Percentiles rank a stretch among this genome's conserved stretches.
Conservation (phyloP, 2,888 invertebrate species). For the Eubasilissa splendida region DNA sequence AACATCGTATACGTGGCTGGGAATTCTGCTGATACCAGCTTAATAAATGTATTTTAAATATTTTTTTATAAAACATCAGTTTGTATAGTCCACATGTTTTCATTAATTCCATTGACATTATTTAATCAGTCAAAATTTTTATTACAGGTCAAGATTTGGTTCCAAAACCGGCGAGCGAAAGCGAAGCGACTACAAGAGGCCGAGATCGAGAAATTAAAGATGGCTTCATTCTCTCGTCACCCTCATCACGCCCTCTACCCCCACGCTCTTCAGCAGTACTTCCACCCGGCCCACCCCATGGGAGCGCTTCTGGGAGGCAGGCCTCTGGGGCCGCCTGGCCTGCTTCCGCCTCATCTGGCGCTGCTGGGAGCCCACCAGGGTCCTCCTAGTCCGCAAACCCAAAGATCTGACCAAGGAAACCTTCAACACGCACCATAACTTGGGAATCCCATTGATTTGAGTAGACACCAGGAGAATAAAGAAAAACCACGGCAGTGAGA, state of each 20-base stretch:
- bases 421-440: conserved; percentile 47
- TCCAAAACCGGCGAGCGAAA: conserved; percentile 96
- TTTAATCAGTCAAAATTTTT: background rate
- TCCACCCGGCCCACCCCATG: conserved; percentile 75
- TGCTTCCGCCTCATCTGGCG: conserved; percentile 64
- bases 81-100: no score
- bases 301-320: conserved; percentile 68
- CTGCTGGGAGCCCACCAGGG: conserved; percentile 65
- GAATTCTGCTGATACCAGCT: no score
- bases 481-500: no score
- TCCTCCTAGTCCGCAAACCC: conserved; percentile 53
- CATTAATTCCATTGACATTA: no score
- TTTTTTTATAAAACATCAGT: no score
- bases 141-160: conserved; percentile 87
- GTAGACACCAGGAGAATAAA: no score
- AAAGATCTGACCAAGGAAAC: conserved; percentile 23
- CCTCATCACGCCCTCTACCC: conserved; percentile 75
- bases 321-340: conserved; percentile 65
- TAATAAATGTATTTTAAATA: no score
- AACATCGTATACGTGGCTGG: background rate
- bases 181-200: conserved; percentile 98
- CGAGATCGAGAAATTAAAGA: conserved; percentile 96
- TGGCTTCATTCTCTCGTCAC: conserved; percentile 78
- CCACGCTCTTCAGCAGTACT: conserved; percentile 76
- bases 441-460: conserved; percentile 10